These are phyloP conservation scores for Bufo gargarizans DNA, from an alignment of 2,113 vertebrate species.

Conservation along the genomic window DNA sequence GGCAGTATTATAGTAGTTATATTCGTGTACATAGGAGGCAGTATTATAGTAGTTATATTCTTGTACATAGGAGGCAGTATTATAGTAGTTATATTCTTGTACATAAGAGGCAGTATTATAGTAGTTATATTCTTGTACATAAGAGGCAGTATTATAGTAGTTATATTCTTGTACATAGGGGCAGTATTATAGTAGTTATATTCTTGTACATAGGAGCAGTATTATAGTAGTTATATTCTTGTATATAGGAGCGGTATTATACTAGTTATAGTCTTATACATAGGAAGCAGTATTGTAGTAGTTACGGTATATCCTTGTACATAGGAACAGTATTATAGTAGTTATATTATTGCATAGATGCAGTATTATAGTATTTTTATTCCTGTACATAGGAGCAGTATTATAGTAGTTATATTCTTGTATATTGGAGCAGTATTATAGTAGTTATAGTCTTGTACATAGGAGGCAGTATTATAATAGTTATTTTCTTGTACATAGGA, in stretches of 20 bases:
- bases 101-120: not conserved
- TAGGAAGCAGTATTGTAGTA: not conserved
- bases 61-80: not conserved
- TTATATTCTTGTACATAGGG: not conserved
- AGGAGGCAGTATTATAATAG: not conserved
- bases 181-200: not conserved
- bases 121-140: not conserved
- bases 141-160: not conserved
- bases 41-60: no score
- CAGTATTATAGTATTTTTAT: no score
- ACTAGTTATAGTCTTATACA: not conserved
- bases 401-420: no score
- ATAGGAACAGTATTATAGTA: not conserved
- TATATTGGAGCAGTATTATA: no score
- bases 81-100: not conserved
- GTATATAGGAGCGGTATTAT: not conserved
- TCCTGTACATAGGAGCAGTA: no score
- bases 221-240: not conserved
- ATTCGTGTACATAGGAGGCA: no score
- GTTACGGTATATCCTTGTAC: not conserved
- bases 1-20: no score
- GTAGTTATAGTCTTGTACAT: no score
- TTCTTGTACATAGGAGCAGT: not conserved
- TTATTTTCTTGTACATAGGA: not conserved
- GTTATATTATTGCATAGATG: not conserved